Conservation (phyloP, 2,888 invertebrate species). For the Hyposoter dolosus region DNA sequence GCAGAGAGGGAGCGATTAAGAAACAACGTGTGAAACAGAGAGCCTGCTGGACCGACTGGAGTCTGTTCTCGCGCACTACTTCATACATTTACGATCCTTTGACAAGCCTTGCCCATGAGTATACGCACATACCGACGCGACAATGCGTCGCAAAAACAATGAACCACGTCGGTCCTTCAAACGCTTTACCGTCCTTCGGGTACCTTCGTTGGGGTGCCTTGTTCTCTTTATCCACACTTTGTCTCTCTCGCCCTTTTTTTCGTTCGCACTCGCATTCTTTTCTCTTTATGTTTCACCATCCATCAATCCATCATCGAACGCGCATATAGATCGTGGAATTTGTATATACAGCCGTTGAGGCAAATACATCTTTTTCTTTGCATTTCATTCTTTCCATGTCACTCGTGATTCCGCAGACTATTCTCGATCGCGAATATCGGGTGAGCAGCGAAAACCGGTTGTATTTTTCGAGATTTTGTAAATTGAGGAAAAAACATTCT, state of each 20-base stretch:
- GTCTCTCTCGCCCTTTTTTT: constrained; percentile 25
- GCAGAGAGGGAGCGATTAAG: constrained; percentile 41
- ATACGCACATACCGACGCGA: constrained; percentile 73
- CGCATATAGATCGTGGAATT: background rate
- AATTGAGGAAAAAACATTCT: background rate
- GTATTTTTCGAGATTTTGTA: background rate
- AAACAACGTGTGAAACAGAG: constrained; percentile 54
- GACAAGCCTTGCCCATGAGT: constrained; percentile 71
- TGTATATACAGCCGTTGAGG: constrained; percentile 7
- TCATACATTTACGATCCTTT: constrained; percentile 77
- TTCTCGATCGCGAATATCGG: constrained; percentile 49
- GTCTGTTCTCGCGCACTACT: constrained; percentile 63
- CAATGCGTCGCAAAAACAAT: constrained; percentile 79
- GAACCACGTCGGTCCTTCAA: constrained; percentile 75
- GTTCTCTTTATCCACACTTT: constrained; percentile 44
- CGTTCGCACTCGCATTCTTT: constrained; percentile 39
- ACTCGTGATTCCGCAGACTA: constrained; percentile 44
- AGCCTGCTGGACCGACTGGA: constrained; percentile 63
- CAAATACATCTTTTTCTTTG: constrained; percentile 18
- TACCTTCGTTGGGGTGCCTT: constrained; percentile 57
- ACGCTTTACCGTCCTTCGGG: constrained; percentile 71
- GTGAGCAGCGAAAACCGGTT: background rate
- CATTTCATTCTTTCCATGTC: constrained; percentile 38
- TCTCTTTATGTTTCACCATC: constrained; percentile 58
- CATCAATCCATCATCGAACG: constrained; percentile 25